Evolutionary conservation across 2,888 invertebrate genomes (phyloP).

Genomic region (Drymonia ruficornis): DNA sequence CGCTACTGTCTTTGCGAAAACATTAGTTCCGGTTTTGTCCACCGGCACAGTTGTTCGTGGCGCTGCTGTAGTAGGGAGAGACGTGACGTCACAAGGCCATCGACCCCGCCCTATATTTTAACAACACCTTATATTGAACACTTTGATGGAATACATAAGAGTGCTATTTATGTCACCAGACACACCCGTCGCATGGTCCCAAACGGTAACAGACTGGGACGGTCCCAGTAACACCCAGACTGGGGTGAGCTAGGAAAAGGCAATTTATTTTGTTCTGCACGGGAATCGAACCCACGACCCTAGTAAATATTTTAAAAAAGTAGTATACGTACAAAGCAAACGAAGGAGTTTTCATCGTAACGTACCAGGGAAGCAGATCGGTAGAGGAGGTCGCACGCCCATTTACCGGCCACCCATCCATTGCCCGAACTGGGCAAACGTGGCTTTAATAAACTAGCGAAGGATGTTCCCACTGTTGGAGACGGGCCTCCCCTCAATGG

Average conservation of each 20-base stretch:
- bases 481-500: too few species aligned
- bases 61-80: neutral
- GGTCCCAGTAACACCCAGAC: neutral
- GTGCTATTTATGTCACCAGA: neutral
- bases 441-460: too few species aligned
- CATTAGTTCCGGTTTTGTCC: neutral
- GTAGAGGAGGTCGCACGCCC: neutral
- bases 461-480: too few species aligned
- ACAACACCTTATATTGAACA: neutral
- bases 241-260: neutral
- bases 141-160: neutral
- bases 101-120: conserved; percentile 1
- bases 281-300: neutral
- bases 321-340: too few species aligned
- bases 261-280: neutral
- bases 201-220: neutral
- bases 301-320: too few species aligned
- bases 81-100: neutral
- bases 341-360: too few species aligned
- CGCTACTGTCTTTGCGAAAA: neutral
- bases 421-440: too few species aligned
- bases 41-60: neutral
- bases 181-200: too few species aligned
- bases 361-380: neutral
- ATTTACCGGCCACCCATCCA: neutral